A percentile compares a stretch with the other conserved stretches of the same genome.
Evolutionary conservation across 2,113 vertebrate species (phyloP).

Genomic region (Turnix velox): DNA sequence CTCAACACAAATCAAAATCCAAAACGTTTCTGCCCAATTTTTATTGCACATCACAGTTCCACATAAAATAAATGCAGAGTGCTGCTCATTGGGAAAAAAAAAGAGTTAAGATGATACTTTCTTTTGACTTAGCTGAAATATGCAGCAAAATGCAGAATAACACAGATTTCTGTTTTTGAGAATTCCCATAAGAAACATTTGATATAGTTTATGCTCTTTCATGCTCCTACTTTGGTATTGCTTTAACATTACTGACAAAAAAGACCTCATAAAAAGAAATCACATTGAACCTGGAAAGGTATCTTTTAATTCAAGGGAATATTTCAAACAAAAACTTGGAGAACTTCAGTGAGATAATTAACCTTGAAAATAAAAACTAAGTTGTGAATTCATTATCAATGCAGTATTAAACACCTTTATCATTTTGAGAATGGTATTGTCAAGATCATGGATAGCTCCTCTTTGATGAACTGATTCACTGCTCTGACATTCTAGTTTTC

Average conservation of each 20-base stretch:
- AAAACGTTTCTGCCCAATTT: not conserved
- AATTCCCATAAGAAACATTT: not conserved
- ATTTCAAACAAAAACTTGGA: not conserved
- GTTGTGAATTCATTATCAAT: not conserved
- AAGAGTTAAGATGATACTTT: not conserved
- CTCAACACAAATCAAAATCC: not conserved
- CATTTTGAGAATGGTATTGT: not conserved
- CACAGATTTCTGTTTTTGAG: not conserved
- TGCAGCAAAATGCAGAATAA: not conserved
- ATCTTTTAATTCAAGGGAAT: not conserved
- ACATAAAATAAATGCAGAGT: not conserved
- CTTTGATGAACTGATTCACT: not conserved
- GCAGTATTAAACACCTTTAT: not conserved
- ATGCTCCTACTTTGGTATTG: not conserved
- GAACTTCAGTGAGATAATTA: conserved; percentile 23
- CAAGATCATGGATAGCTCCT: not conserved
- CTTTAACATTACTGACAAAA: not conserved
- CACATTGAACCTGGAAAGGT: not conserved
- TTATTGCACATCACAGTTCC: not conserved
- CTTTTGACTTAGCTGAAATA: not conserved
- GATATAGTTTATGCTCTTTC: not conserved
- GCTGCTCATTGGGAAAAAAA: not conserved
- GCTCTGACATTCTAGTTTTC: not conserved
- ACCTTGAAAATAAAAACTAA: not conserved
- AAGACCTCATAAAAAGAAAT: not conserved